Percentiles rank a stretch among this genome's conserved stretches.
Evolutionary conservation across 2,888 invertebrate genomes (phyloP).

Genomic region (Cephus rjabovi): DNA sequence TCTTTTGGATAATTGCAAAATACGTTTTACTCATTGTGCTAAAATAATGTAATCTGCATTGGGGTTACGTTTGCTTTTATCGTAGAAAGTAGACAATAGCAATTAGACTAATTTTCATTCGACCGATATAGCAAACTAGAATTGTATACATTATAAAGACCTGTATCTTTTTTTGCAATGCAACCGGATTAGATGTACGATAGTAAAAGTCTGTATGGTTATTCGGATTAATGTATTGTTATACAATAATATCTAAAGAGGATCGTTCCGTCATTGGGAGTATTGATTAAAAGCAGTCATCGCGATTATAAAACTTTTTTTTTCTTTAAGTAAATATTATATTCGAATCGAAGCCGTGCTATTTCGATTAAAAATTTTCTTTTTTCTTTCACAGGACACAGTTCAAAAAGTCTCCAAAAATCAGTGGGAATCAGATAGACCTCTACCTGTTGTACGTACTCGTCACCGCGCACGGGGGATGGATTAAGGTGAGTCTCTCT

Average conservation of each 20-base stretch:
- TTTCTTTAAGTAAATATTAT: not conserved
- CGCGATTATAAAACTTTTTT: not conserved
- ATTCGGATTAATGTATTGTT: not conserved
- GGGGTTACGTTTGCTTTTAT: no score
- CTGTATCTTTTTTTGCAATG: not conserved
- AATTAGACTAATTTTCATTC: no score
- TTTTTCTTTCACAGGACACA: slow-evolving; percentile 69
- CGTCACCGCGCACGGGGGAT: slow-evolving; percentile 93
- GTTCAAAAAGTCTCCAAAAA: slow-evolving; percentile 76
- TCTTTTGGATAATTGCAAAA: not conserved
- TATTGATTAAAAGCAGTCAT: not conserved
- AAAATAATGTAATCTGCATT: not conserved
- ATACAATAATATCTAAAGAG: not conserved
- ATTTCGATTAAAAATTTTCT: slow-evolving; percentile 10
- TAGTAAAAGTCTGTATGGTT: not conserved
- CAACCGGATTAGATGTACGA: not conserved
- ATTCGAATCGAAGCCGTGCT: not conserved
- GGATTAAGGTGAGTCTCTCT: slow-evolving; percentile 84
- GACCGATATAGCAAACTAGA: no score
- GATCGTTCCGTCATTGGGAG: not conserved
- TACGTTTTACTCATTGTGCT: not conserved
- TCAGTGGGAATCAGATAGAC: slow-evolving; percentile 93
- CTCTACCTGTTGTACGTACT: slow-evolving; percentile 90
- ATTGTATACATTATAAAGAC: not conserved
- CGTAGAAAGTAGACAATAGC: no score